Percentiles rank a stretch among this genome's conserved stretches.
phyloP scores from a whole-genome alignment of 2,888 invertebrate genomes.

The Vandiemenella viatica region DNA sequence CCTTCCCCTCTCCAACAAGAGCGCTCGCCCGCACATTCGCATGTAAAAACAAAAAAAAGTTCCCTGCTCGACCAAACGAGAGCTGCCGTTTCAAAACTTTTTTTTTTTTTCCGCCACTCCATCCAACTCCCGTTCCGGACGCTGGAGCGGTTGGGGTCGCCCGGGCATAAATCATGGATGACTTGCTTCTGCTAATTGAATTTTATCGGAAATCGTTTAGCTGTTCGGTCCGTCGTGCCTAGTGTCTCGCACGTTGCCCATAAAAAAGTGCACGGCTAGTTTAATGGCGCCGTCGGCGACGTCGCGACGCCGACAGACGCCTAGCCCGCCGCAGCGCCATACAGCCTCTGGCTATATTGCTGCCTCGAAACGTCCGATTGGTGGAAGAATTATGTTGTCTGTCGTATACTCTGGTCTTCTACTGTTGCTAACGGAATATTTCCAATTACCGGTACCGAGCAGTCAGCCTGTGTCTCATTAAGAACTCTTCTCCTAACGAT shows the following conservation, averaged over 20 bases:
- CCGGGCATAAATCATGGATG: constrained; percentile 13
- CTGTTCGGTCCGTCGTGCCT: background rate
- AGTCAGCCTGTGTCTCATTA: no score
- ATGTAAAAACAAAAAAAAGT: background rate
- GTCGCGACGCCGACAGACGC: no score
- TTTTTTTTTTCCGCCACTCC: background rate
- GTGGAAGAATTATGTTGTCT: no score
- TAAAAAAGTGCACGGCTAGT: background rate
- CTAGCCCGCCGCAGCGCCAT: no score
- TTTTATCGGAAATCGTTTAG: constrained; percentile 17
- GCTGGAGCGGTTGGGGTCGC: no score
- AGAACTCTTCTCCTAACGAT: no score
- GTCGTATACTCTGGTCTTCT: no score
- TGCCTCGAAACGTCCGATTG: no score
- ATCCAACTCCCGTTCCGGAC: background rate
- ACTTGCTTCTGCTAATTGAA: constrained; percentile 16
- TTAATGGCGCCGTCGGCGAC: no score
- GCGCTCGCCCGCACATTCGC: background rate
- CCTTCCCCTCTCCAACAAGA: background rate
- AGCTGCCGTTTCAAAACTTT: constrained; percentile 8
- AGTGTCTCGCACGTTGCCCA: background rate
- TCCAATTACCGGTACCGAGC: no score
- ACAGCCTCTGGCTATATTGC: no score
- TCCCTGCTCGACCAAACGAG: constrained; percentile 3
- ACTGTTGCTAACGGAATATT: no score